A percentile compares a stretch with the other conserved stretches of the same genome.
phyloP scores from a whole-genome alignment of 2,888 invertebrate genomes.

The Thysanoteuthis rhombus region DNA sequence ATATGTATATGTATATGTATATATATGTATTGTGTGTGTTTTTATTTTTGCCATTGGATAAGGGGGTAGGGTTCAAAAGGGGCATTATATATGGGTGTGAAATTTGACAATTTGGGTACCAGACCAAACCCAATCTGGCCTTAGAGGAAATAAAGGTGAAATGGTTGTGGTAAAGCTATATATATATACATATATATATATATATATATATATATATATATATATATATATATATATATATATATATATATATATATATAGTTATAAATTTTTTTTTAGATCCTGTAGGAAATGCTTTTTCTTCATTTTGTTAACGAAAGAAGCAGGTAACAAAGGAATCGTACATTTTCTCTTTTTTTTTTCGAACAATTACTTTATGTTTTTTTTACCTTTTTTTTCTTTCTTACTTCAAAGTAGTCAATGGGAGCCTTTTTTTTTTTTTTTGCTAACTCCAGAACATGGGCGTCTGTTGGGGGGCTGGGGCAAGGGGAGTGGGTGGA shows the following conservation, averaged over 20 bases:
- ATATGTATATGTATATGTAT: neutral
- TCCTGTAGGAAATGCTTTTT: neutral
- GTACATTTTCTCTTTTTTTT: neutral
- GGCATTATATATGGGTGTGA: neutral
- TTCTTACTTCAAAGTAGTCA: neutral
- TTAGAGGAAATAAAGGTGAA: neutral
- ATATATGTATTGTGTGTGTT: neutral
- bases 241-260: slow-evolving; percentile 12
- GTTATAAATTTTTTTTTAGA: neutral
- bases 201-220: neutral
- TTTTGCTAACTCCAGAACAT: neutral
- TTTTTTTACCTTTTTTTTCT: too few species aligned
- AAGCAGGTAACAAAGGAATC: neutral
- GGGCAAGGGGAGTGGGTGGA: too few species aligned
- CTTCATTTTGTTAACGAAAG: neutral
- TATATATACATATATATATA: neutral
- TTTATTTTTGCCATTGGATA: neutral
- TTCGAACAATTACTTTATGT: neutral
- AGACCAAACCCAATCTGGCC: slow-evolving; percentile 12
- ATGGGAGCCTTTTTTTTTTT: neutral
- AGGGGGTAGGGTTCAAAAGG: neutral
- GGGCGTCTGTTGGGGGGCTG: too few species aligned
- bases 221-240: neutral
- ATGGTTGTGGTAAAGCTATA: neutral
- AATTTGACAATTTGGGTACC: neutral